phyloP scores from a whole-genome alignment of 1,140 invertebrate species.

The Cotesia chilonis region DNA sequence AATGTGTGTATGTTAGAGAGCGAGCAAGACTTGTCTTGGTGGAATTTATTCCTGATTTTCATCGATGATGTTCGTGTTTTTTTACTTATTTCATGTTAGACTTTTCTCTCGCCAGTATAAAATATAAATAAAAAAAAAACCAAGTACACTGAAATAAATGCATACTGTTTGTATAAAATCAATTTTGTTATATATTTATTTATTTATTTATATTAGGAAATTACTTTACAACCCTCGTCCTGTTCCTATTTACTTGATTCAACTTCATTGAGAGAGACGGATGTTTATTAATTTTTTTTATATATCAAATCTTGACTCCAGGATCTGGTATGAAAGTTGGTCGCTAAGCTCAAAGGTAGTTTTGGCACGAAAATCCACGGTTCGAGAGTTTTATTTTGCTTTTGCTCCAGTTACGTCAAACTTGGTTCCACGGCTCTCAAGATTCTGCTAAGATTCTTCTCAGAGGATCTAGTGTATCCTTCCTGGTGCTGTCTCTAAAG shows the following conservation, averaged over 20 bases:
- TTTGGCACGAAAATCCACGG: slow-evolving; percentile 21
- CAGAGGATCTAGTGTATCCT: slow-evolving; percentile 17
- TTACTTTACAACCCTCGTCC: slow-evolving; percentile 13
- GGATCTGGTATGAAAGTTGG: background rate
- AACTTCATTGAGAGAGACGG: no score
- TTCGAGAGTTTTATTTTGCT: slow-evolving; percentile 30
- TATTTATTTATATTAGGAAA: slow-evolving; percentile 21
- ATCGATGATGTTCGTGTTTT: slow-evolving; percentile 53
- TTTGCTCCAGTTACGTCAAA: slow-evolving; percentile 37
- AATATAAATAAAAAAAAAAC: slow-evolving; percentile 38
- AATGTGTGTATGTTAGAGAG: background rate
- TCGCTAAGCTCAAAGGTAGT: slow-evolving; percentile 17
- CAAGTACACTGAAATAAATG: slow-evolving; percentile 52
- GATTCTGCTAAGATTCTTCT: slow-evolving; percentile 1
- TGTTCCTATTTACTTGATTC: no score
- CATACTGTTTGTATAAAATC: slow-evolving; percentile 56
- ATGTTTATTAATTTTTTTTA: no score
- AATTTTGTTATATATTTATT: slow-evolving; percentile 20
- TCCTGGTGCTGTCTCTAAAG: slow-evolving; percentile 10
- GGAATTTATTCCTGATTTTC: slow-evolving; percentile 54
- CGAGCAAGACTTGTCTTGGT: slow-evolving; percentile 39
- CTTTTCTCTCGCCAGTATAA: slow-evolving; percentile 58
- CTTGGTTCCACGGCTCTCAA: background rate
- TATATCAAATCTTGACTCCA: no score
- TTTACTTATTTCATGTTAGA: slow-evolving; percentile 56